Evolutionary conservation across 2,888 invertebrate species (phyloP).

Genomic region (Taenaris catops): DNA sequence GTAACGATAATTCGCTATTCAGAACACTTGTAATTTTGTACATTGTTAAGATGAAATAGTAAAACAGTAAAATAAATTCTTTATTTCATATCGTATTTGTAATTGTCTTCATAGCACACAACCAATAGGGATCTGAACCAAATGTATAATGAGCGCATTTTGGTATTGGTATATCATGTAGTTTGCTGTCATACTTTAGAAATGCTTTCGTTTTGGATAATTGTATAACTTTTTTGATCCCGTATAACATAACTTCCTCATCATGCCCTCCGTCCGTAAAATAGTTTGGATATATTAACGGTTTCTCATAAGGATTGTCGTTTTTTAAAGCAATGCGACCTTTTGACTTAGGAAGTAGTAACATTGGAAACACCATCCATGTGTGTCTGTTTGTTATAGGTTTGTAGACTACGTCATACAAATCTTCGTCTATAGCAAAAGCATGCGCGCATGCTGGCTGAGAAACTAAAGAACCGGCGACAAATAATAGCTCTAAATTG

Average conservation of each 20-base stretch:
- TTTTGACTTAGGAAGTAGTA: conserved; percentile 82
- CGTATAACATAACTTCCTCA: conserved; percentile 61
- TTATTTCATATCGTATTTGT: conserved; percentile 76
- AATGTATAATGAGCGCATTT: conserved; percentile 75
- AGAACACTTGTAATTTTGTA: no score
- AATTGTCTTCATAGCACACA: conserved; percentile 79
- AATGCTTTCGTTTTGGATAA: conserved; percentile 74
- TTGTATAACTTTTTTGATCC: conserved; percentile 58
- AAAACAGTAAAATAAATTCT: no score
- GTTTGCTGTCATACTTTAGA: conserved; percentile 65
- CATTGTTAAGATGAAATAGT: no score
- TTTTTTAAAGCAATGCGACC: conserved; percentile 81
- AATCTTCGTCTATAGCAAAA: conserved; percentile 52
- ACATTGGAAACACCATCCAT: conserved; percentile 79
- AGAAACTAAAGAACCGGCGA: conserved; percentile 68
- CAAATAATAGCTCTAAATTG: conserved; percentile 79
- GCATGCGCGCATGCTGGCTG: conserved; percentile 49
- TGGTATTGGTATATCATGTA: conserved; percentile 75
- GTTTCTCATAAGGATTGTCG: conserved; percentile 83
- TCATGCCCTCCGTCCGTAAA: conserved; percentile 80
- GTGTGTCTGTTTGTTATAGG: conserved; percentile 64
- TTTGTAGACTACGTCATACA: conserved; percentile 56
- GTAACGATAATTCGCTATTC: no score
- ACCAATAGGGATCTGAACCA: conserved; percentile 83
- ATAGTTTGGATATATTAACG: conserved; percentile 84